Conservation (phyloP, 1,140 invertebrate species). For the Gonatopus flavifemur region DNA sequence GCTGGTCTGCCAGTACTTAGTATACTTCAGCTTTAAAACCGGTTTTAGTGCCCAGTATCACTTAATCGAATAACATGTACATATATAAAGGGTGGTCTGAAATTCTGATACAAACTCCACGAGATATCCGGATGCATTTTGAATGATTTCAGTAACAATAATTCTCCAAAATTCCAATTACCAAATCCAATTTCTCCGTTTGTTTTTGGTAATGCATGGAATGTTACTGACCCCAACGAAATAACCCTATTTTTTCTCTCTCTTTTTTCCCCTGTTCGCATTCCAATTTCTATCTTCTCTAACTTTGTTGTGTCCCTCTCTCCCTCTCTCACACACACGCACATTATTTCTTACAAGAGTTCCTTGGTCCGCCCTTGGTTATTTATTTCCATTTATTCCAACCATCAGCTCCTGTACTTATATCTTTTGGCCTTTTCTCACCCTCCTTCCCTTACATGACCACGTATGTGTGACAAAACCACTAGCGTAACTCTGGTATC, state of each 20-base stretch:
- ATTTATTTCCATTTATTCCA: conserved; percentile 37
- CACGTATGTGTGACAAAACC: too few species aligned
- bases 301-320: background rate
- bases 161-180: too few species aligned
- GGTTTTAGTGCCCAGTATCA: too few species aligned
- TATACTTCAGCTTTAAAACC: too few species aligned
- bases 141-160: too few species aligned
- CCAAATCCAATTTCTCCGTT: conserved; percentile 21
- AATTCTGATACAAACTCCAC: too few species aligned
- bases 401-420: conserved; percentile 24
- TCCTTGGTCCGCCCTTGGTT: conserved; percentile 20
- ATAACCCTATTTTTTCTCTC: conserved; percentile 27
- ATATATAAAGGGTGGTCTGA: too few species aligned
- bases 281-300: background rate
- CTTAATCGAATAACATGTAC: too few species aligned
- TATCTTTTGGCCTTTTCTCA: conserved; percentile 24
- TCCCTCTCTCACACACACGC: conserved; percentile 1
- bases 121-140: too few species aligned
- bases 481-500: too few species aligned
- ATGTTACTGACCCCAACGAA: conserved; percentile 38
- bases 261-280: conserved; percentile 3
- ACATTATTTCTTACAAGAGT: background rate
- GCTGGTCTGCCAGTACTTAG: too few species aligned
- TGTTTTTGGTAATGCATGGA: conserved; percentile 36
- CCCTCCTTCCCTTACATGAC: too few species aligned